Percentiles rank a stretch among this genome's conserved stretches.
These are phyloP conservation scores for Hirtodrosophila duncani DNA, from an alignment of 2,888 invertebrate species.

Conservation along the genomic window DNA sequence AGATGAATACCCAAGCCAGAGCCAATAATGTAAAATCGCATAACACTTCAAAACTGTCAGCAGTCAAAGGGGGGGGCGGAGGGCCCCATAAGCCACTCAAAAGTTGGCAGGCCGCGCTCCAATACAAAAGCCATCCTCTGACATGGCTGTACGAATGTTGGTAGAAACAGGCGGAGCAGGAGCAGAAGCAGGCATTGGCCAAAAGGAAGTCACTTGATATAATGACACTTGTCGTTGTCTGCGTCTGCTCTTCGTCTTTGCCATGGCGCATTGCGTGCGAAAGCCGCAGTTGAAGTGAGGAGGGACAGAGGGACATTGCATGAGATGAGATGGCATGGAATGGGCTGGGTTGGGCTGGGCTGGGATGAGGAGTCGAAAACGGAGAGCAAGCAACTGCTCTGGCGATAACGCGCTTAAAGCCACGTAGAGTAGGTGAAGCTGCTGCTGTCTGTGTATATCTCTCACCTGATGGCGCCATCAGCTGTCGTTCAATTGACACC, in stretches of 20 bases:
- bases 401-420: too few relatives aligned
- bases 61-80: neutral
- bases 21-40: slow-evolving; percentile 71
- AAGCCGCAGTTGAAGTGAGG: slow-evolving; percentile 7
- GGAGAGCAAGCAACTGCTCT: too few relatives aligned
- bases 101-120: slow-evolving; percentile 52
- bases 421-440: too few relatives aligned
- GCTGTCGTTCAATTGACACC: neutral
- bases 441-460: neutral
- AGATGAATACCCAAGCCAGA: slow-evolving; percentile 31
- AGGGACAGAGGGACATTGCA: neutral
- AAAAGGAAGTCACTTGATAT: slow-evolving; percentile 68
- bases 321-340: too few relatives aligned
- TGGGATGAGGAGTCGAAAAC: too few relatives aligned
- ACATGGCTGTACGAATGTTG: neutral
- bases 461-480: slow-evolving; percentile 6
- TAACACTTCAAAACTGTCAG: slow-evolving; percentile 53
- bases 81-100: slow-evolving; percentile 59
- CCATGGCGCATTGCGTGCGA: slow-evolving; percentile 48
- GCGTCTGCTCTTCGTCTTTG: slow-evolving; percentile 12
- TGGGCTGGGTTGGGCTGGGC: too few relatives aligned
- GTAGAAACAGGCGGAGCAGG: too few relatives aligned
- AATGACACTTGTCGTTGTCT: slow-evolving; percentile 65
- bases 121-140: slow-evolving; percentile 29
- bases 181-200: slow-evolving; percentile 34